A percentile compares a stretch with the other conserved stretches of the same genome.
Evolutionary conservation across 23 tunicate genomes (phyloP).

Genomic region (Aplidium turbinatum): DNA sequence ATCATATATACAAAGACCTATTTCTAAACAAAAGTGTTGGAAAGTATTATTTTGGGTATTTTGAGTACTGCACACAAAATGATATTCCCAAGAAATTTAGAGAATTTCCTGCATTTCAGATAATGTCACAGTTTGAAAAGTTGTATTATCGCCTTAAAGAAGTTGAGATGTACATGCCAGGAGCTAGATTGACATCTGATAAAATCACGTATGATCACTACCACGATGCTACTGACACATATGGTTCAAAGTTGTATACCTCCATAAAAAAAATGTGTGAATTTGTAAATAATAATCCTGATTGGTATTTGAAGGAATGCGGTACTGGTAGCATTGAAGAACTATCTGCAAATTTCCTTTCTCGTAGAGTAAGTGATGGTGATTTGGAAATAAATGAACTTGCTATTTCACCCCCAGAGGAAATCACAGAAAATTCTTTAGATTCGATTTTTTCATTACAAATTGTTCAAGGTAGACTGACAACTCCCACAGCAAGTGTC

Average conservation of each 20-base stretch:
- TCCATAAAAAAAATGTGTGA: constrained; percentile 27
- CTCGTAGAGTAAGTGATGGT: too few species aligned
- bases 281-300: constrained; percentile 36
- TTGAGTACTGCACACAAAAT: constrained; percentile 43
- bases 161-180: constrained; percentile 41
- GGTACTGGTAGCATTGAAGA: too few species aligned
- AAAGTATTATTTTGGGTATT: constrained; percentile 62
- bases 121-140: constrained; percentile 59
- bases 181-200: constrained; percentile 8
- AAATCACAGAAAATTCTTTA: too few species aligned
- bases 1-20: constrained; percentile 37
- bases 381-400: too few species aligned
- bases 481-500: too few species aligned
- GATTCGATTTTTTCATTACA: too few species aligned
- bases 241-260: constrained; percentile 28
- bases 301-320: too few species aligned
- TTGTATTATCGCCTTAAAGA: constrained; percentile 56
- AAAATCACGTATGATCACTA: constrained; percentile 49
- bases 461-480: too few species aligned
- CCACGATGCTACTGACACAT: constrained; percentile 21
- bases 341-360: too few species aligned
- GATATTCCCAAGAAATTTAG: constrained; percentile 47
- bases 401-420: too few species aligned
- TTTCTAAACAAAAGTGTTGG: constrained; percentile 36
- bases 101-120: constrained; percentile 24